Base-by-base conservation (phyloP, 1,140 invertebrate genomes). In the Eufriesea mexicana region DNA sequence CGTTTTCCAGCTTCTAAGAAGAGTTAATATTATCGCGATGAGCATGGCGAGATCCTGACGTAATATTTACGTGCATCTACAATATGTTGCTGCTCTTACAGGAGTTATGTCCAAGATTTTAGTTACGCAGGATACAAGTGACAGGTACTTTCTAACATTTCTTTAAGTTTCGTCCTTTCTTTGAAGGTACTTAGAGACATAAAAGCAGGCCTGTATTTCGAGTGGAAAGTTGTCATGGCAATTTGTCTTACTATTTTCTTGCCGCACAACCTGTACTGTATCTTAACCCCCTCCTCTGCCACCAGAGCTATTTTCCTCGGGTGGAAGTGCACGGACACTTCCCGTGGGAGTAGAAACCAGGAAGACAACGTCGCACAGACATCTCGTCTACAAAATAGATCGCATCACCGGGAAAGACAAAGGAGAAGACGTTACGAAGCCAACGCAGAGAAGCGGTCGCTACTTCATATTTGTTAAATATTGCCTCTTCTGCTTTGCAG, bases 191-290 rank as follows among this genome's bases (percentile, higher is more conserved):
- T 83, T 61, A 42, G 9, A 59, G 35, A 70, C 64, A 62, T 81
- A 75, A 81, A 66, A 75, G 61, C 35, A 67, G 59, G 9, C 49
- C 54, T 77, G 51, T 66, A 77, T 68, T 61, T 83, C 62, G 47
- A 78, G 55, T 35, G 18, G 45, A 54, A 67, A 68, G 28, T 76
- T 76, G 54, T 28, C 81, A 20, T 49, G n/a, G 66, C 28, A 83
- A 83, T 83, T 70, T 79, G n/a, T 83, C 75, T 83, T 79, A 68
- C 35, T 79, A 83, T 79, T 78, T 83, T 71, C 81, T 64, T 83
- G 28, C 67, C 49, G 66, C 49, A 35, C 35, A 45, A 55, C 77
- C 35, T 62, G 49, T 25, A 28, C 47, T 72, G 49, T 61, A 84
- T 66, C 51, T 79, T 57, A 62, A 45, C 77, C 49, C 28, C n/a